Conservation (phyloP, 1,140 invertebrate species). For the Dysdera silvatica region DNA sequence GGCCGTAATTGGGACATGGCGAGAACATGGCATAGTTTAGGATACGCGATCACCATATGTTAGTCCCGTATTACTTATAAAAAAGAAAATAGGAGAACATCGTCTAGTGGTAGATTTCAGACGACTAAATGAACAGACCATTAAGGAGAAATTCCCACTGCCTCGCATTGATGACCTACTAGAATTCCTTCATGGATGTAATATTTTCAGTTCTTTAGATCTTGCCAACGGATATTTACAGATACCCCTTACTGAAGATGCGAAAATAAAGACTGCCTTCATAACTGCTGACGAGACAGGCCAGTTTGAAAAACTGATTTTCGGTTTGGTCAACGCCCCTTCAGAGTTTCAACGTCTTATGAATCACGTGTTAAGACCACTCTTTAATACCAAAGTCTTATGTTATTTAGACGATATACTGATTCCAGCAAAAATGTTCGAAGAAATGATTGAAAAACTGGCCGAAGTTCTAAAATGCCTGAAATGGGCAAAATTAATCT, state of each 20-base stretch:
- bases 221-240: slow-evolving; percentile 48
- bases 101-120: slow-evolving; percentile 48
- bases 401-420: slow-evolving; percentile 38
- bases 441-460: slow-evolving; percentile 32
- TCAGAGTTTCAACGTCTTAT: slow-evolving; percentile 36
- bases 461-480: slow-evolving; percentile 33
- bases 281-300: slow-evolving; percentile 40
- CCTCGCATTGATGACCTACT: slow-evolving; percentile 42
- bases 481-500: slow-evolving; percentile 10
- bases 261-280: slow-evolving; percentile 47
- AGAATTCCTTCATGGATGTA: slow-evolving; percentile 32
- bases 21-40: slow-evolving; percentile 17
- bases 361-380: slow-evolving; percentile 28
- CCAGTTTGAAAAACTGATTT: slow-evolving; percentile 38
- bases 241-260: slow-evolving; percentile 38
- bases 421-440: slow-evolving; percentile 28
- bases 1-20: slow-evolving; percentile 11
- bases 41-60: slow-evolving; percentile 21
- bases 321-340: slow-evolving; percentile 31
- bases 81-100: slow-evolving; percentile 41
- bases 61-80: slow-evolving; percentile 26
- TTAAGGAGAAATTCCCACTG: slow-evolving; percentile 41
- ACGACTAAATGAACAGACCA: slow-evolving; percentile 42
- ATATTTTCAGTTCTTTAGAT: slow-evolving; percentile 46
- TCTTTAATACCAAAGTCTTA: slow-evolving; percentile 17